Base-by-base conservation (phyloP, 2,113 vertebrate genomes). In the Tenrec ecaudatus region DNA sequence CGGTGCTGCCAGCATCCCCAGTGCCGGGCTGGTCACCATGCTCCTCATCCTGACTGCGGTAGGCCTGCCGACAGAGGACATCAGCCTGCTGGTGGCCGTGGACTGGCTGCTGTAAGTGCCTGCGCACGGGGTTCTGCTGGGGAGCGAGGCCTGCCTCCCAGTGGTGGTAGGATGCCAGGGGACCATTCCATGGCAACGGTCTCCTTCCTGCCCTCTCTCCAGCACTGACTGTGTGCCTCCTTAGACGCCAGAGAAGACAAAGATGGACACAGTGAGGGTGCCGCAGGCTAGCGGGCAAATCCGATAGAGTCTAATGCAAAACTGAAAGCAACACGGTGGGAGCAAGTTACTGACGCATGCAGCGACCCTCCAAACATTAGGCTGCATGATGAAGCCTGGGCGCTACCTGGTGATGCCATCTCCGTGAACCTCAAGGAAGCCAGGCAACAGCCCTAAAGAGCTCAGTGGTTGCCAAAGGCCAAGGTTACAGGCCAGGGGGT, bases 81-180 rank as follows among this genome's bases (percentile, higher is more conserved):
- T 99, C 98, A 99, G 99, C 95, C 97, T 99, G 95, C 98, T 99
- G 91, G 99, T 99, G 93, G 99, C 99, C 94, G 99, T 99, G 64
- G 99, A 99, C 97, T 99, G 99, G 99, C 98, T 99, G 86, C 98
- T 99, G 99, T 99, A 98, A 99, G 99, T 99, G 95, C n/a, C 20
- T 73, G 29, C 0, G 0, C 12, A 53, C 0, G 33, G 77, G 92
- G 33, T 75, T 77, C 57, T 77, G 27, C 33, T 58, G 27, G 78
- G 82, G 71, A 60, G 1, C 17, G 88, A 68, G 23, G 12, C 6
- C n/a, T 1, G 23, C 38, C 38, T 33, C 36, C 53, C 7, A 19
- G 43, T 36, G 60, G 6, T 25, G 38, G 53, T 25, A 31, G 22
- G 7, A 33, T 2, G 38, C 53, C 62, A 12, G 62, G 14, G 0